These are phyloP conservation scores for Chiridota heheva DNA, from an alignment of 35 echinoderm and acorn worm genomes.

Conservation along the genomic window DNA sequence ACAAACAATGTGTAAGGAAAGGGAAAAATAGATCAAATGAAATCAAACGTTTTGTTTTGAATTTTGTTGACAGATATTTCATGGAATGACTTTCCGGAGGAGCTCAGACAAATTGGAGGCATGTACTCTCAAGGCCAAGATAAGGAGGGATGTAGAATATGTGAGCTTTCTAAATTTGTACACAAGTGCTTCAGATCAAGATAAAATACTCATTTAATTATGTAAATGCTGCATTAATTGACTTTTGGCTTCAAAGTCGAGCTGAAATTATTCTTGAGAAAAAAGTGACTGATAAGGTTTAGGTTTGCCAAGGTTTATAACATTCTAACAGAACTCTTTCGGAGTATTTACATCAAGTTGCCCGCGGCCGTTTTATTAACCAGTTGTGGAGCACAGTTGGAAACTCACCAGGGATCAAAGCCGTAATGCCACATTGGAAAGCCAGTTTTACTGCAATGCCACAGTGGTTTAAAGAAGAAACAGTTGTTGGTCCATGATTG, in stretches of 20 bases:
- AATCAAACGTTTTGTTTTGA: not conserved
- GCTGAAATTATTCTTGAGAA: not conserved
- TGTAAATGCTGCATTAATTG: not conserved
- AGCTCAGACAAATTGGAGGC: slow-evolving; percentile 48
- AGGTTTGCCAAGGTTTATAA: not conserved
- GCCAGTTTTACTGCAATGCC: too few species aligned
- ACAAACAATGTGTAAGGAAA: not conserved
- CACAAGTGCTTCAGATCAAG: not conserved
- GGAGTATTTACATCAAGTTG: too few species aligned
- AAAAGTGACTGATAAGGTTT: not conserved
- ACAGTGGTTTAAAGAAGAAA: too few species aligned
- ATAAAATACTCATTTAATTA: not conserved
- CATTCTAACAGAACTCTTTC: not conserved
- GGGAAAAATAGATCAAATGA: not conserved
- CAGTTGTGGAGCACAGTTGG: too few species aligned
- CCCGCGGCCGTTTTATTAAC: too few species aligned
- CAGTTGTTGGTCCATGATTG: too few species aligned
- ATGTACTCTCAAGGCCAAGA: slow-evolving; percentile 63
- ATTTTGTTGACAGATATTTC: slow-evolving; percentile 62
- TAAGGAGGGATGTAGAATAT: slow-evolving; percentile 67
- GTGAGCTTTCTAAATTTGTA: slow-evolving; percentile 22
- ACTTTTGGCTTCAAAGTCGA: not conserved
- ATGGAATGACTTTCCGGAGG: slow-evolving; percentile 63
- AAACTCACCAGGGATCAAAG: too few species aligned
- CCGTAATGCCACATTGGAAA: too few species aligned